Conservation (phyloP, 2,888 invertebrate species). For the Drosophila putrida region DNA sequence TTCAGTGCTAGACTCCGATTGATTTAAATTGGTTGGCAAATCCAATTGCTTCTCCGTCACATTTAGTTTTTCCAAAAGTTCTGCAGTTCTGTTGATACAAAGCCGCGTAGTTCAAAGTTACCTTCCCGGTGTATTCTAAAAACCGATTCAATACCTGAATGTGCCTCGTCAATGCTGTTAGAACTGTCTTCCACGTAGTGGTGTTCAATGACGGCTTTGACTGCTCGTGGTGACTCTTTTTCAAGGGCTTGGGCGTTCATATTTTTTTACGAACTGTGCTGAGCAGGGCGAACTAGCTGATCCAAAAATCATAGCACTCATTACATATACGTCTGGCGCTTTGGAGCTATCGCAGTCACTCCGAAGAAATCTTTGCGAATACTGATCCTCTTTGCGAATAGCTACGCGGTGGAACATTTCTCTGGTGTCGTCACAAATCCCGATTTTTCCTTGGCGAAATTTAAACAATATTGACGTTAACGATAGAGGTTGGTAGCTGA, state of each 20-base stretch:
- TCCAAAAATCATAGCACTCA: neutral
- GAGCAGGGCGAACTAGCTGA: neutral
- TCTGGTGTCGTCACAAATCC: constrained; percentile 1
- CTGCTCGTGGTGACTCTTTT: too few species aligned
- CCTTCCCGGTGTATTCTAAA: too few species aligned
- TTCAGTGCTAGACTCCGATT: neutral
- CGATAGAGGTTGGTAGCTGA: neutral
- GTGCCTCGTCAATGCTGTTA: neutral
- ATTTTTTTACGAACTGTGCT: constrained; percentile 1
- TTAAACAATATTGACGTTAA: neutral
- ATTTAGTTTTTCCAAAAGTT: too few species aligned
- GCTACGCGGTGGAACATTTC: constrained; percentile 3
- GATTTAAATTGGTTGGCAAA: neutral
- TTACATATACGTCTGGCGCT: neutral
- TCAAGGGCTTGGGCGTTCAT: neutral
- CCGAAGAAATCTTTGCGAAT: neutral
- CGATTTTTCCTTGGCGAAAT: neutral
- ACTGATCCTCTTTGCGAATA: neutral
- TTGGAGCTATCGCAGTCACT: neutral
- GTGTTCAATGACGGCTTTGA: neutral
- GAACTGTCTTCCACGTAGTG: constrained; percentile 7
- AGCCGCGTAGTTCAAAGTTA: too few species aligned
- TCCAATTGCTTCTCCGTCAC: too few species aligned
- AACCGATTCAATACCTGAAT: neutral
- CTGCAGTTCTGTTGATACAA: too few species aligned